Base-by-base conservation (phyloP, 2,113 vertebrate genomes). In the Solea solea region DNA sequence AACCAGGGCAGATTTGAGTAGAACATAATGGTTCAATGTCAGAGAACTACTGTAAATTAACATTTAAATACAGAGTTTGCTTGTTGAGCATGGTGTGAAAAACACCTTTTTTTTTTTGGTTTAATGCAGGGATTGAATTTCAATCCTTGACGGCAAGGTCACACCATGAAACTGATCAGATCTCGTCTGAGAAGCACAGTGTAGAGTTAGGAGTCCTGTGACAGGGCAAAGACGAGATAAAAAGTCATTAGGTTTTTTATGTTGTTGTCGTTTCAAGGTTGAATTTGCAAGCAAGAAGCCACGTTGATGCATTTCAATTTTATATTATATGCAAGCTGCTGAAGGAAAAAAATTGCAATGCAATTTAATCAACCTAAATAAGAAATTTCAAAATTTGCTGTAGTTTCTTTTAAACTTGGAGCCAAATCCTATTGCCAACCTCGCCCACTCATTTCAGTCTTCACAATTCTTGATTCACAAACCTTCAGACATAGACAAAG, bases 401-500 rank as follows among this genome's bases (percentile, higher is more conserved):
- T 8, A 2, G 16, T n/a, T 51, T 15, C 16, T 50, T n/a, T 50
- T 42, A 54, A 45, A 58, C 64, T 51, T 54, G 0, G 25, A 59
- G 79, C 48, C 70, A 52, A 54, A 67, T 14, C 21, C 63, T 56
- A 13, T 21, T 72, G 64, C 64, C 54, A 62, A 64, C 27, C 69
- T 73, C 49, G 7, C 41, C 57, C 69, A 9, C 46, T 28, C 11
- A 13, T 27, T 52, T 60, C 15, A 40, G 12, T 27, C 11, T 54
- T n/a, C n/a, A n/a, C n/a, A n/a, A n/a, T n/a, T n/a, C 66, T 12
- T 6, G 21, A 63, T 39, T 51, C 54, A 53, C 59, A 56, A 75
- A 73, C 76, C 74, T 70, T 78, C 65, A 72, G 12, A 87, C 4
- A 55, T 46, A 0, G 62, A 75, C 76, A 48, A 67, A 82, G 53